Evolutionary conservation across 2,888 invertebrate species (phyloP).

Genomic region (Bombylius major): DNA sequence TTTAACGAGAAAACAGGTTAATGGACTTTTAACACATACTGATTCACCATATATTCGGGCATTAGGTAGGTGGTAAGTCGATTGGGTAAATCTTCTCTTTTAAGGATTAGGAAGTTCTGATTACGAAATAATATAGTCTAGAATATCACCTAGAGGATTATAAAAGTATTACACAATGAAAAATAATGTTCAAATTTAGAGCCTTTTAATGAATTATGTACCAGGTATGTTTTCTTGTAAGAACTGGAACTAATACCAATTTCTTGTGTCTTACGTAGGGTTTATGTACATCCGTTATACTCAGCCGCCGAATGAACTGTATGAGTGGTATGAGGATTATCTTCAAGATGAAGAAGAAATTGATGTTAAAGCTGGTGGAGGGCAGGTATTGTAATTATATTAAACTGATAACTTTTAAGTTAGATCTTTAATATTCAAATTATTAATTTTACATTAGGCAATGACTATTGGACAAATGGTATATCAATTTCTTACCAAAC

Average conservation of each 20-base stretch:
- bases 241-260: not conserved
- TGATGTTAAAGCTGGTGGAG: slow-evolving; percentile 96
- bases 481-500: slow-evolving; percentile 82
- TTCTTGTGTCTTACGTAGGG: slow-evolving; percentile 32
- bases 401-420: not conserved
- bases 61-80: slow-evolving; percentile 53
- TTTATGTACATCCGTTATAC: slow-evolving; percentile 82
- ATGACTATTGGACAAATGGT: slow-evolving; percentile 89
- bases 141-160: slow-evolving; percentile 1
- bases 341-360: slow-evolving; percentile 93
- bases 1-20: slow-evolving; percentile 94
- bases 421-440: not conserved
- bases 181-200: too few species aligned
- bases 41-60: slow-evolving; percentile 97
- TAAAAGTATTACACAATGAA: not conserved
- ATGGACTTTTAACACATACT: slow-evolving; percentile 84
- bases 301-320: slow-evolving; percentile 87
- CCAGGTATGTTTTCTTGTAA: slow-evolving; percentile 6
- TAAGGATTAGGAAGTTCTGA: not conserved
- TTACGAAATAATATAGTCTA: not conserved
- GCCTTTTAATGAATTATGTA: not conserved
- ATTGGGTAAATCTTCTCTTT: slow-evolving; percentile 23
- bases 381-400: slow-evolving; percentile 46
- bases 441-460: slow-evolving; percentile 19
- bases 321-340: slow-evolving; percentile 95